Conservation (phyloP, 2,797 vertebrate species). For the Huso huso region DNA sequence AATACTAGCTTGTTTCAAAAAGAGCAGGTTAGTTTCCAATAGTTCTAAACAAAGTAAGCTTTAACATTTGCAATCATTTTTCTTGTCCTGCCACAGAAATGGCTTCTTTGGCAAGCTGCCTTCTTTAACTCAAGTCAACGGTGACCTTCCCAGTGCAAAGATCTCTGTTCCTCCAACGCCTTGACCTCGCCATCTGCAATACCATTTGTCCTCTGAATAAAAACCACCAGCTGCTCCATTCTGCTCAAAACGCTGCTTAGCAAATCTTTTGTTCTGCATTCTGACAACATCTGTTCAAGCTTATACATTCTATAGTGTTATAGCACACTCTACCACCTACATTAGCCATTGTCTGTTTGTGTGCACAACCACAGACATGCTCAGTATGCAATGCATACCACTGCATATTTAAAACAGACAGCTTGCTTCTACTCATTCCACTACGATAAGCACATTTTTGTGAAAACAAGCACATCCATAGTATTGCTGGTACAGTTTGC, state of each 20-base stretch:
- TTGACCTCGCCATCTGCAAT: constrained; percentile 37
- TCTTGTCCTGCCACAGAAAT: no score
- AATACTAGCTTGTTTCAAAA: no score
- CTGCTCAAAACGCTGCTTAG: constrained; percentile 22
- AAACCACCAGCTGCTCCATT: constrained; percentile 39
- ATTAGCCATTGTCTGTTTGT: background rate
- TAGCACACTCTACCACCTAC: constrained; percentile 1
- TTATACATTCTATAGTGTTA: constrained; percentile 14
- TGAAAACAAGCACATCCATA: background rate
- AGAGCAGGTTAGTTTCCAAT: no score
- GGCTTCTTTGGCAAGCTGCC: background rate
- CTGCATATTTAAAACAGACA: background rate
- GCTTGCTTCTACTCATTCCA: background rate
- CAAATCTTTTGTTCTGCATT: constrained; percentile 22
- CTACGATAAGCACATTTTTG: background rate
- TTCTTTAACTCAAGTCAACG: constrained; percentile 22
- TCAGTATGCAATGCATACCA: background rate
- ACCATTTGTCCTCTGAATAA: constrained; percentile 41
- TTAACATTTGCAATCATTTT: no score
- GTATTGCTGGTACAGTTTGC: no score
- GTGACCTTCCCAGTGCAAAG: constrained; percentile 29
- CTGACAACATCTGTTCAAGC: constrained; percentile 13
- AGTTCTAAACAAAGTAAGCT: no score
- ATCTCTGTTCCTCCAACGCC: constrained; percentile 40
- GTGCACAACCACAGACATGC: background rate